Base-by-base conservation (phyloP, 1,140 invertebrate genomes). In the Solen grandis region DNA sequence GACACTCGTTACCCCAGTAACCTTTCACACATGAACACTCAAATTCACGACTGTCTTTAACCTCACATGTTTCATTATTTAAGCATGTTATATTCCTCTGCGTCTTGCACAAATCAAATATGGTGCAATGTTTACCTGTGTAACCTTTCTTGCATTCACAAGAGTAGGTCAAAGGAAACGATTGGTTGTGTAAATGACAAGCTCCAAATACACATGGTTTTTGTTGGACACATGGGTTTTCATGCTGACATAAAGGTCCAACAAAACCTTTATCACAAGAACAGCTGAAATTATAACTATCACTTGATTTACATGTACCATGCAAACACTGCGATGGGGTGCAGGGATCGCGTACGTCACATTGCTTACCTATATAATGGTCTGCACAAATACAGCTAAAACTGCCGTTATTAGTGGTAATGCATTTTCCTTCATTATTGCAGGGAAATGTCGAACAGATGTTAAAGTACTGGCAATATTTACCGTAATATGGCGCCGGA, bases 391-490 rank as follows among this genome's bases (percentile, higher is more conserved):
- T 54, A 41, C 86, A 89, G 22, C 60, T 73, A 52, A 83, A 86
- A 22, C 50, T 76, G 19, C 82, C 81, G 63, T 84, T 68, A 2
- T 70, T 33, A 27, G 63, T 55, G 19, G 52, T 69, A 0, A 59
- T 22, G 86, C 98, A 99, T 0, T 96, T 96, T 0, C 97, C 98
- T 0, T 97, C 97, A 92, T 99, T 98, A 89, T 97, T 96, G 92
- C 97, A 99, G 0, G 97, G 97, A 22, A 25, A 91, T 1, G 55
- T 50, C 8, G 78, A 60, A 76, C 92, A 93, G 1, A 86, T 87
- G 76, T 93, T 88, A 65, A 84, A 88, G 68, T 83, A 70, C n/a
- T 90, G 77, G 80, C 92, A 93, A 60, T 83, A 79, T 0, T 79
- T 52, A 14, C 92, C 92, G 66, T 89, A 89, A 81, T 86, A 92